Conservation (phyloP, 1,140 invertebrate genomes). For the Nasonia vitripennis region DNA sequence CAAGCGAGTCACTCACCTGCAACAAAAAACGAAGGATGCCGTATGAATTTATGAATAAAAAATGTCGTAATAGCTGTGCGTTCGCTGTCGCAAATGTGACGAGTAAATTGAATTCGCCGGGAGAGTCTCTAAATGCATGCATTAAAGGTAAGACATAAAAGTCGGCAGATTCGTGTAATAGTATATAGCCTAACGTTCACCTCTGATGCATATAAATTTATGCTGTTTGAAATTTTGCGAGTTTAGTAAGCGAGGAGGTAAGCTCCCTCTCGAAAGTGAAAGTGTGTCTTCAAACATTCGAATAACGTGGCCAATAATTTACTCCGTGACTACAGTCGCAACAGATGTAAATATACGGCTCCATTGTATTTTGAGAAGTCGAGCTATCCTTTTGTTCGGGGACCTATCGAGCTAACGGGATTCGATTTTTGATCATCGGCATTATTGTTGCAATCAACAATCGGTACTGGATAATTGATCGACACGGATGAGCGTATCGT, state of each 20-base stretch:
- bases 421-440: background rate
- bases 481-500: too few relatives aligned
- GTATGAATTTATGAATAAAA: background rate
- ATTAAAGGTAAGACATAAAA: too few relatives aligned
- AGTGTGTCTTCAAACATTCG: background rate
- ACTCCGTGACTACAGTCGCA: too few relatives aligned
- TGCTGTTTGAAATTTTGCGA: background rate
- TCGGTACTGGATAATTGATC: too few relatives aligned
- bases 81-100: background rate
- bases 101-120: background rate
- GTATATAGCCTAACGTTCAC: too few relatives aligned
- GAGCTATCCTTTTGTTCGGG: background rate
- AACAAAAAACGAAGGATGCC: background rate
- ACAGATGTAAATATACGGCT: background rate
- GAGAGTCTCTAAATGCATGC: too few relatives aligned
- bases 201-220: background rate
- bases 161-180: background rate
- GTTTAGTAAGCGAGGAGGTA: background rate
- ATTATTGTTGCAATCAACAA: background rate
- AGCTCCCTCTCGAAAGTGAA: background rate
- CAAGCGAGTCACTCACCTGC: background rate
- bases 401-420: background rate
- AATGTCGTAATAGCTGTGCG: too few relatives aligned
- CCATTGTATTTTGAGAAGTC: background rate
- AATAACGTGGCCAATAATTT: background rate